Evolutionary conservation across 2,888 invertebrate genomes (phyloP).

Genomic region (Escarpia spicata): DNA sequence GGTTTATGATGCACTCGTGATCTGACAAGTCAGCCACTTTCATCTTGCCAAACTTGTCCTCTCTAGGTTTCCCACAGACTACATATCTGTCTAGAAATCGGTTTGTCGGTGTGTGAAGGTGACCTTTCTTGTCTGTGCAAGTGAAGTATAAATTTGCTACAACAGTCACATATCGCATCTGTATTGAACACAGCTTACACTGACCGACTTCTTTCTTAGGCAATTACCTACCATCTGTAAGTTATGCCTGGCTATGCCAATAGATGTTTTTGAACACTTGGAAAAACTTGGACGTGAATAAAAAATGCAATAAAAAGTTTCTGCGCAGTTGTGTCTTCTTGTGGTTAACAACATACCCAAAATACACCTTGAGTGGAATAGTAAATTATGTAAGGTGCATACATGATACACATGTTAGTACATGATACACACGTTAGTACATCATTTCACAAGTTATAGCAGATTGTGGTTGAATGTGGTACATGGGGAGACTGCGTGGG

Average conservation of each 20-base stretch:
- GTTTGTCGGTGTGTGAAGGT: not conserved
- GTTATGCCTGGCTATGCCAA: not conserved
- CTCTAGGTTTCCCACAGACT: not conserved
- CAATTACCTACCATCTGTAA: not conserved
- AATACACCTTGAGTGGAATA: too few relatives aligned
- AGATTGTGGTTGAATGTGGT: too few relatives aligned
- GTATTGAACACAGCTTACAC: not conserved
- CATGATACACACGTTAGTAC: too few relatives aligned
- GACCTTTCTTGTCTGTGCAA: not conserved
- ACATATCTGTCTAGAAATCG: not conserved
- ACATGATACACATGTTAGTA: too few relatives aligned
- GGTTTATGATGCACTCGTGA: not conserved
- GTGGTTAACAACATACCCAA: not conserved
- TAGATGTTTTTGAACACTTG: not conserved
- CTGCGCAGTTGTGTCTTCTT: not conserved
- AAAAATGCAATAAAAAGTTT: not conserved
- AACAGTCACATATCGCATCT: not conserved
- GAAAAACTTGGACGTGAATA: not conserved
- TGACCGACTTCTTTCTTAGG: not conserved
- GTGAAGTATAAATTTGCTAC: not conserved
- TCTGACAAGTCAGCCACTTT: not conserved
- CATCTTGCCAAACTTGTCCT: not conserved
- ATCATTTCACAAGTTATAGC: too few relatives aligned
- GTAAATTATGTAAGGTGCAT: too few relatives aligned
- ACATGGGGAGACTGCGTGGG: too few relatives aligned